Evolutionary conservation across 2,797 vertebrate species (phyloP), one percentile per base, ranked within the genome.

Genomic region (Siniperca scherzeri): DNA sequence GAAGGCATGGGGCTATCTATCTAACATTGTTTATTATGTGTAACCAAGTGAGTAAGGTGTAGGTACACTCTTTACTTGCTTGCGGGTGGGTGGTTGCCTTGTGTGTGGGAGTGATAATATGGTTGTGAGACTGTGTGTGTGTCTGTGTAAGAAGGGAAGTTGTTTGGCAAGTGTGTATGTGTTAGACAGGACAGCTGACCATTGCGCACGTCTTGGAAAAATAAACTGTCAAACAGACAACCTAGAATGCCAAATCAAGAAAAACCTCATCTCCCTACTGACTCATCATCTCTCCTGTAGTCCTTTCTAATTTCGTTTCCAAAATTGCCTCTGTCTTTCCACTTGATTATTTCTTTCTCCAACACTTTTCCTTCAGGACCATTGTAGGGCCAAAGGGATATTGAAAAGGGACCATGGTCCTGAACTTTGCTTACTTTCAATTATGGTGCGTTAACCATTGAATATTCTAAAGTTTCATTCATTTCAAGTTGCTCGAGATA

Each of bases 281-380:
- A 38, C 36, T 72, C 33, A 14, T 65, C 16, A 55, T 52, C 55
- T 74, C 27, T 53, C 1, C 33, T 57, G 55, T 56, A 36, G 17
- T 70, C 11, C 12, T 40, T 19, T 74, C 11, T 80, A 61, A 81
- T 85, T 78, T 78, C 7, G 38, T 76, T 55, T 66, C 40, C 16
- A 30, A 76, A 76, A 81, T 66, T 83, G 70, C 62, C 25, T 78
- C 40, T 10, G 7, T 61, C 13, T 1, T 22, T 44, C 36, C 61
- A 64, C 69, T 87, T 80, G 67, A 87, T 90, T 40, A 78, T 64
- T 48, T 59, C 21, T 59, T 46, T 61, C 33, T 46, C 19, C 11
- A 11, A 11, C 17, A 6, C 2, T 57, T 70, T 52, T 40, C 83
- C 78, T 48, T 22, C 33, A 75, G 65, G 65, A 56, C 55, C 40